A percentile compares a stretch with the other conserved stretches of the same genome.
These are phyloP conservation scores for Aspidiotus rigidus DNA, from an alignment of 2,888 invertebrate species.

Conservation along the genomic window DNA sequence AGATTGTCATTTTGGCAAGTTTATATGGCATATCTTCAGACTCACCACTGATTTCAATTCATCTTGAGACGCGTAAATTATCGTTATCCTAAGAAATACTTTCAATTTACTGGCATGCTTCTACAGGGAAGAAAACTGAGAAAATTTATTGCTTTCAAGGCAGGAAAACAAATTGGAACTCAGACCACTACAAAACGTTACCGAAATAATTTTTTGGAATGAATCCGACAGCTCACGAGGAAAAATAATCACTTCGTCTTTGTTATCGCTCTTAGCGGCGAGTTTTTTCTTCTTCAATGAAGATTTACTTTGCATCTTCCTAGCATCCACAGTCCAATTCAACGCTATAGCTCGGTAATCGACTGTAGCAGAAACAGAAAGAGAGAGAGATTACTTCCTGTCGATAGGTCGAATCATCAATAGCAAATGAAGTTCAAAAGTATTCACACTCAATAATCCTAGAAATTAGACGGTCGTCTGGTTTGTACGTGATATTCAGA, in stretches of 20 bases:
- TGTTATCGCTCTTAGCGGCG: neutral
- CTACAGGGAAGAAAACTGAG: constrained; percentile 10
- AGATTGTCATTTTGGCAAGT: neutral
- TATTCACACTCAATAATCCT: constrained; percentile 22
- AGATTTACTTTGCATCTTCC: constrained; percentile 9
- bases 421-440: neutral
- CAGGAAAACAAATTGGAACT: neutral
- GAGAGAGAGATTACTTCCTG: neutral
- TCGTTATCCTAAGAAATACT: constrained; percentile 22
- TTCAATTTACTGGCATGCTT: constrained; percentile 17
- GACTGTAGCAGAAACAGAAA: neutral
- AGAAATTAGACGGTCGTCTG: constrained; percentile 6
- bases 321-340: constrained; percentile 28
- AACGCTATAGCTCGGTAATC: constrained; percentile 26
- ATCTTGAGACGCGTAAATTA: constrained; percentile 14
- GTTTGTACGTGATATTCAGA: constrained; percentile 14
- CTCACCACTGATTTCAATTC: constrained; percentile 23
- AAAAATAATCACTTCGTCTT: constrained; percentile 15
- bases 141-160: neutral
- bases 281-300: constrained; percentile 19
- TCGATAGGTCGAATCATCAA: neutral
- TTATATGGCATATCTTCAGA: neutral
- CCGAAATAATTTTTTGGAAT: constrained; percentile 11
- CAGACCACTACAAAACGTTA: neutral
- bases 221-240: constrained; percentile 1